Evolutionary conservation across 2,113 vertebrate genomes (phyloP), one percentile per base, ranked within the genome.

Genomic region (Brienomyrus longianalis): DNA sequence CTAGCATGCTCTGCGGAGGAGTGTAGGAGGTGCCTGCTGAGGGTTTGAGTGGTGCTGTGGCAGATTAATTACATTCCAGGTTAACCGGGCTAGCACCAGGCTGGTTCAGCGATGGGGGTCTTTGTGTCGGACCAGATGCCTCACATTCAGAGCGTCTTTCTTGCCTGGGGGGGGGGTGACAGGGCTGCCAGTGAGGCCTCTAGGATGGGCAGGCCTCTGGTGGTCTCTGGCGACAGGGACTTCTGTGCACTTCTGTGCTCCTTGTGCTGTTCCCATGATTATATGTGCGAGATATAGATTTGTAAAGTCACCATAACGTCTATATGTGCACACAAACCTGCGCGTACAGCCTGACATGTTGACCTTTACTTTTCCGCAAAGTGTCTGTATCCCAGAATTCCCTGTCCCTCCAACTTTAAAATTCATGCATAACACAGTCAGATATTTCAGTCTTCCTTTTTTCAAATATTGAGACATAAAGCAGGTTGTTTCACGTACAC

Each of bases 1-100:
- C 39, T 56, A n/a, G 54, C n/a, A 27, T 80, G 27, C 51, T 17
- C 70, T 17, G n/a, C 31, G 23, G 89, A 88, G 85, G 88, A 90
- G 54, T 52, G 48, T 54, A 17, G 70, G 70, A 39, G 35, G 70
- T 39, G 70, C 31, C 5, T 1, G 15, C 2, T 35, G 11, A 19
- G 13, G 27, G 3, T 70, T 13, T 31, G 62, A 70, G 27, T 70
- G 62, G 10, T 8, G 23, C 56, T 62, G 66, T 39, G 70, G 15
- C 70, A 17, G 31, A 19, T 35, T 31, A 77, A 77, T 77, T 77
- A 17, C 19, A 77, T 39, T 77, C 13, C 70, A 77, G 70, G 11
- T 39, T 77, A 35, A 17, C 70, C 13, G 15, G 31, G 15, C 5
- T 77, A 15, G 10, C 2, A 17, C 70, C 13, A 5, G 31, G 15